These are phyloP conservation scores for Notothenia rossii DNA, from an alignment of 2,113 vertebrate genomes.

Conservation along the genomic window DNA sequence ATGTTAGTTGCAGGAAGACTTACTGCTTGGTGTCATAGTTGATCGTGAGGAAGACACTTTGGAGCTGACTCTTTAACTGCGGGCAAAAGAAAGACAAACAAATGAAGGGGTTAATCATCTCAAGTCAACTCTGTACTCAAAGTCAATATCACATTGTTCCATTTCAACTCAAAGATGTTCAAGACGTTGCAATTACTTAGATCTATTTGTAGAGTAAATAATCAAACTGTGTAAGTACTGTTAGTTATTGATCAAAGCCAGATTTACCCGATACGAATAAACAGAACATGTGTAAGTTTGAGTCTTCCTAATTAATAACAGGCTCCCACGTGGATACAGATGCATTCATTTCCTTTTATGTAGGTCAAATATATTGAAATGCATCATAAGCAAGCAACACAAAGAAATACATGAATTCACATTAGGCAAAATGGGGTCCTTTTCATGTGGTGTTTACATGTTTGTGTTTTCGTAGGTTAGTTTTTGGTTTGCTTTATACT, in stretches of 20 bases:
- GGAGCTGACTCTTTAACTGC: slow-evolving; percentile 87
- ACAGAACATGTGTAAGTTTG: slow-evolving; percentile 14
- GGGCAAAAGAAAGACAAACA: slow-evolving; percentile 27
- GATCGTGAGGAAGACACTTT: slow-evolving; percentile 82
- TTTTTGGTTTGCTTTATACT: too few species aligned
- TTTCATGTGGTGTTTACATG: not conserved
- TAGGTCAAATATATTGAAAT: slow-evolving; percentile 11
- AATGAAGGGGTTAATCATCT: not conserved
- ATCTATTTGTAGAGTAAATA: slow-evolving; percentile 4
- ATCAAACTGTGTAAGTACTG: not conserved
- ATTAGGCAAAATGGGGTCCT: not conserved
- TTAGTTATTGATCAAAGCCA: not conserved
- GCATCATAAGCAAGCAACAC: slow-evolving; percentile 20
- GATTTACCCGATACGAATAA: slow-evolving; percentile 4
- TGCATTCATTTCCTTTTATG: slow-evolving; percentile 37
- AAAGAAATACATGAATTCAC: slow-evolving; percentile 6
- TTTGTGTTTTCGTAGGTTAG: not conserved
- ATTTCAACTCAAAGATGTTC: slow-evolving; percentile 19
- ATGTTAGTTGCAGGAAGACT: slow-evolving; percentile 71
- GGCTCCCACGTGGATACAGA: slow-evolving; percentile 7
- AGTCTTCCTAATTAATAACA: slow-evolving; percentile 31
- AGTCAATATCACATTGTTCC: not conserved
- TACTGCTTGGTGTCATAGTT: slow-evolving; percentile 83
- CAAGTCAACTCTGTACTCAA: too few species aligned
- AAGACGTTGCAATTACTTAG: slow-evolving; percentile 8